These are phyloP conservation scores for Stegophylla sp. DNA, from an alignment of 2,888 invertebrate species.

Conservation along the genomic window DNA sequence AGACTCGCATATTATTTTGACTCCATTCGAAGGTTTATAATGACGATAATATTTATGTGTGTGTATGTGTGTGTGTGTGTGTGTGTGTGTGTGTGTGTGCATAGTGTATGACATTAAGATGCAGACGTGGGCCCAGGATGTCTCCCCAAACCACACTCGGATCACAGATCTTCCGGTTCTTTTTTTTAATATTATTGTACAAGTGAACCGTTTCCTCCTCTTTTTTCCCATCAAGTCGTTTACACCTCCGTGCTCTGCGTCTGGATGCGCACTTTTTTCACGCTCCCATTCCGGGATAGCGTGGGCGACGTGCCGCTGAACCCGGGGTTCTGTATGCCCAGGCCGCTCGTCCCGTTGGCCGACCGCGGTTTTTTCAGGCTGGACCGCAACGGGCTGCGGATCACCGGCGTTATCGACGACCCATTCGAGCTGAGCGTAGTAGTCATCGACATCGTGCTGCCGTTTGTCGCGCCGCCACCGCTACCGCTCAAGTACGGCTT, in stretches of 20 bases:
- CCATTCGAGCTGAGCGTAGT: slow-evolving; percentile 72
- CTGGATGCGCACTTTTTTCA: slow-evolving; percentile 89
- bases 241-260: slow-evolving; percentile 89
- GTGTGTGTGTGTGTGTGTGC: background rate
- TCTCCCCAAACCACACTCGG: too few relatives aligned
- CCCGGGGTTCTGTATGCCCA: slow-evolving; percentile 87
- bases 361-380: slow-evolving; percentile 78
- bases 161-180: too few relatives aligned
- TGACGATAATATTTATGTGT: too few relatives aligned
- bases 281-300: slow-evolving; percentile 82
- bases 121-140: background rate
- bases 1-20: too few relatives aligned
- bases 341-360: slow-evolving; percentile 67
- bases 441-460: slow-evolving; percentile 76
- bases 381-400: slow-evolving; percentile 76
- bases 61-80: background rate
- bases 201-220: too few relatives aligned
- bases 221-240: slow-evolving; percentile 34
- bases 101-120: background rate
- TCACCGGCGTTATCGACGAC: slow-evolving; percentile 66
- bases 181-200: too few relatives aligned
- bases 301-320: slow-evolving; percentile 85
- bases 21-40: too few relatives aligned
- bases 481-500: slow-evolving; percentile 77
- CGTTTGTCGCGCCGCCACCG: slow-evolving; percentile 67